Percentiles rank a stretch among this genome's conserved stretches.
These are phyloP conservation scores for Onychomys torridus DNA, from an alignment of 2,797 vertebrate genomes.

Conservation along the genomic window DNA sequence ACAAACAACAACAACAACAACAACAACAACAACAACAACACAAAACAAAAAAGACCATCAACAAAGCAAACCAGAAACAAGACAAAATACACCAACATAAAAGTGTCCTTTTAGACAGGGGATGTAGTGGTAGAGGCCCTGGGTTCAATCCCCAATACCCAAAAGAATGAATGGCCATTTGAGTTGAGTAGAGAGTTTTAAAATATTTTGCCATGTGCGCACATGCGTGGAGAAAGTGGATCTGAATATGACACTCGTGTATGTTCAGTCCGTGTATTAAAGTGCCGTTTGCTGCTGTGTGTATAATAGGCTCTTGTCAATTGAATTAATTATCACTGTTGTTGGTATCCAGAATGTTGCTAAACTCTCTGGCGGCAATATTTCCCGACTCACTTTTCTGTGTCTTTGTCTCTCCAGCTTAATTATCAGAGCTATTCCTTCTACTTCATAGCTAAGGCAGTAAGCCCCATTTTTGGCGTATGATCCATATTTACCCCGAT, in stretches of 20 bases:
- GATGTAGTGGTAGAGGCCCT: not conserved
- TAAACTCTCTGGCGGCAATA: not conserved
- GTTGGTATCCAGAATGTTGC: not conserved
- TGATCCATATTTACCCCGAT: not conserved
- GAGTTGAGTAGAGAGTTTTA: not conserved
- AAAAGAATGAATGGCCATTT: not conserved
- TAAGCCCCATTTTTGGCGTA: not conserved
- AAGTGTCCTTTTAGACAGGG: not conserved
- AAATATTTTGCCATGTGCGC: not conserved
- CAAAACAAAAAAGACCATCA: not conserved
- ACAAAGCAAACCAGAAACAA: not conserved
- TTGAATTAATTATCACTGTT: constrained; percentile 3
- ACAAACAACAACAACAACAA: no score
- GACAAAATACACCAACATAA: not conserved
- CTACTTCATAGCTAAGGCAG: not conserved
- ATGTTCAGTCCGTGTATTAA: not conserved
- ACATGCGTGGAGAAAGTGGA: not conserved
- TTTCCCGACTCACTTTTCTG: constrained; percentile 6
- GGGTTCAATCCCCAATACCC: not conserved
- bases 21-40: not conserved
- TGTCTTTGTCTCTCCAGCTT: not conserved
- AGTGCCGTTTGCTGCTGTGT: not conserved
- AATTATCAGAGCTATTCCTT: not conserved
- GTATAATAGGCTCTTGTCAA: not conserved
- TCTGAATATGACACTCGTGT: not conserved